phyloP scores from a whole-genome alignment of 2,888 invertebrate genomes.

The Cantharis rufa region DNA sequence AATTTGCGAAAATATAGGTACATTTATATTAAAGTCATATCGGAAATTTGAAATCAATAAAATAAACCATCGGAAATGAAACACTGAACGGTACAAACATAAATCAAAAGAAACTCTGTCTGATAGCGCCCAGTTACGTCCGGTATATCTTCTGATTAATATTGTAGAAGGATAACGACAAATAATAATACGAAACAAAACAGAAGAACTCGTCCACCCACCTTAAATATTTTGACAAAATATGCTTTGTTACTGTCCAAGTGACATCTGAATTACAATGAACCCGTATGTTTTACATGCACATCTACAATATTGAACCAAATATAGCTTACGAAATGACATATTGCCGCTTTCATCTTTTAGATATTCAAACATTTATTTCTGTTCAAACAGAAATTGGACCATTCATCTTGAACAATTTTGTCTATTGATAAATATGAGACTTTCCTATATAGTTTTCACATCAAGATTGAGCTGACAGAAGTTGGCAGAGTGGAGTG shows the following conservation, averaged over 20 bases:
- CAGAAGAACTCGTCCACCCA: conserved; percentile 10
- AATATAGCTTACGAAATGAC: conserved; percentile 9
- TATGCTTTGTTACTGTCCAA: conserved; percentile 12
- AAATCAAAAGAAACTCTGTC: conserved; percentile 7
- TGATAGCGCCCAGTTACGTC: background rate
- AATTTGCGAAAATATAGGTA: background rate
- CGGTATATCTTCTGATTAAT: conserved; percentile 5
- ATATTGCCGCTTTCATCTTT: conserved; percentile 6
- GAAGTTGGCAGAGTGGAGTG: background rate
- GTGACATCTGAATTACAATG: conserved; percentile 12
- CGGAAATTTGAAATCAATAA: conserved; percentile 6
- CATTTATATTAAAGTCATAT: background rate
- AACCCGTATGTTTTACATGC: conserved; percentile 5
- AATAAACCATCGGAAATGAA: conserved; percentile 12
- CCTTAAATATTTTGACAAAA: conserved; percentile 8
- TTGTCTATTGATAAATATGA: background rate
- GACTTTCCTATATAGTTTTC: background rate
- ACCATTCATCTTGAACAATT: conserved; percentile 1
- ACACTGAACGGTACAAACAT: background rate
- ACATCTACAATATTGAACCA: conserved; percentile 7
- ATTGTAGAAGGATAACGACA: conserved; percentile 6
- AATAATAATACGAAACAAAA: conserved; percentile 8
- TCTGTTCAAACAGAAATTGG: background rate
- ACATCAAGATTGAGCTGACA: background rate
- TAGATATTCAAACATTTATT: conserved; percentile 9